Percentiles rank a stretch among this genome's conserved stretches.
Conservation (phyloP, 2,113 vertebrate genomes). For the Xenopus borealis region DNA sequence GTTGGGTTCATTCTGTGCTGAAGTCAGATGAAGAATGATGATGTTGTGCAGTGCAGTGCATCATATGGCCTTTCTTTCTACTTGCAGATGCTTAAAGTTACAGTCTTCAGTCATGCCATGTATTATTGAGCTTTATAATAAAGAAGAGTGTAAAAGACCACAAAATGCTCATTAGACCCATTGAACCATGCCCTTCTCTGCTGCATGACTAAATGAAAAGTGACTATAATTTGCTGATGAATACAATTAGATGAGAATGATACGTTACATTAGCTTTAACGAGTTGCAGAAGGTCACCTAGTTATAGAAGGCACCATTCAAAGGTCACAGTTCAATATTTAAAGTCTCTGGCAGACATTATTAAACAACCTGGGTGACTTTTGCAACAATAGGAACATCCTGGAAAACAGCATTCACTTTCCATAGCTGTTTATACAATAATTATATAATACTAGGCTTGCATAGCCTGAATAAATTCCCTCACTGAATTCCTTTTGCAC, state of each 20-base stretch:
- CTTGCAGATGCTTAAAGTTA: constrained; percentile 9
- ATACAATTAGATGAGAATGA: constrained; percentile 83
- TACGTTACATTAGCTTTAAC: constrained; percentile 85
- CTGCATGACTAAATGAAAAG: constrained; percentile 63
- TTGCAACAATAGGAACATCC: constrained; percentile 45
- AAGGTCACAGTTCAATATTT: constrained; percentile 71
- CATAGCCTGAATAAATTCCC: constrained; percentile 2
- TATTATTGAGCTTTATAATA: constrained; percentile 31
- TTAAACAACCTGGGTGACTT: constrained; percentile 49
- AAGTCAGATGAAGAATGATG: constrained; percentile 5
- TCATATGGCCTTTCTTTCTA: constrained; percentile 6
- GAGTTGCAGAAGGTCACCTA: constrained; percentile 80
- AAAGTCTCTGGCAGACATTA: constrained; percentile 53
- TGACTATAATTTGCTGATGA: constrained; percentile 80
- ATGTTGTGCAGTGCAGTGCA: constrained; percentile 19
- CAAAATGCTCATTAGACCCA: constrained; percentile 58
- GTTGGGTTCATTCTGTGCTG: not conserved
- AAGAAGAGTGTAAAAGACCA: constrained; percentile 44
- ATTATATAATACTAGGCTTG: constrained; percentile 3
- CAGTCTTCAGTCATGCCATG: not conserved
- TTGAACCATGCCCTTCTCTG: constrained; percentile 52
- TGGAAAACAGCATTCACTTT: constrained; percentile 1
- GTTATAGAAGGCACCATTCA: constrained; percentile 65
- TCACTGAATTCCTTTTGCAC: constrained; percentile 6
- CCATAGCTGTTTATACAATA: constrained; percentile 7